phyloP scores from a whole-genome alignment of 1,140 invertebrate genomes.

The Drosophila mojavensis region DNA sequence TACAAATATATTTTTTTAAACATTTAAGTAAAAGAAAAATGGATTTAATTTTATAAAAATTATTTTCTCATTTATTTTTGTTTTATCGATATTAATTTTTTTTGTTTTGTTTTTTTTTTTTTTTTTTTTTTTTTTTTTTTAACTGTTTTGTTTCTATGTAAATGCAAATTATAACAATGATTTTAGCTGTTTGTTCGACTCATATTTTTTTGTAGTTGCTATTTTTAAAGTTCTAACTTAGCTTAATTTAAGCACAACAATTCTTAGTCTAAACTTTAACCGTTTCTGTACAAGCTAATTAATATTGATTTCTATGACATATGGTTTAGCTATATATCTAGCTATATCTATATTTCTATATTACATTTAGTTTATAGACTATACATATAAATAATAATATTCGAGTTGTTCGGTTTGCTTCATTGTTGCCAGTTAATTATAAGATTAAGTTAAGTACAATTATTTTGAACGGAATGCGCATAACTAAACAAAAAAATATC shows the following conservation, averaged over 20 bases:
- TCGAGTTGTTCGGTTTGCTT: constrained; percentile 71
- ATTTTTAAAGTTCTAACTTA: constrained; percentile 11
- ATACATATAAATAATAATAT: constrained; percentile 41
- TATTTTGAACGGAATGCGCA: constrained; percentile 71
- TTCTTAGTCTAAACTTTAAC: constrained; percentile 71
- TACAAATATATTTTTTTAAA: no score
- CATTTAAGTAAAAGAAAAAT: no score
- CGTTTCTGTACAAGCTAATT: constrained; percentile 60
- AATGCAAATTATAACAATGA: no score
- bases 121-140: no score
- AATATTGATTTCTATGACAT: constrained; percentile 27
- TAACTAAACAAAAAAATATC: constrained; percentile 29
- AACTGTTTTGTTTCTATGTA: no score
- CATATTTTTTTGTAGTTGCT: no score
- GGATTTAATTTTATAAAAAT: no score
- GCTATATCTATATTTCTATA: no score
- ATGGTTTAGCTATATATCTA: constrained; percentile 11
- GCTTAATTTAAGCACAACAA: constrained; percentile 68
- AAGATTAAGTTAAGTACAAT: constrained; percentile 35
- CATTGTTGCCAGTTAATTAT: constrained; percentile 30
- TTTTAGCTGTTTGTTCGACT: no score
- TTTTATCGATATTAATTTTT: no score
- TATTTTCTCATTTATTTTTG: no score
- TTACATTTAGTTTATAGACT: constrained; percentile 43
- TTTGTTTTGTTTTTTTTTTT: no score